Evolutionary conservation across 2,113 vertebrate species (phyloP).

Genomic region (Rhea pennata): DNA sequence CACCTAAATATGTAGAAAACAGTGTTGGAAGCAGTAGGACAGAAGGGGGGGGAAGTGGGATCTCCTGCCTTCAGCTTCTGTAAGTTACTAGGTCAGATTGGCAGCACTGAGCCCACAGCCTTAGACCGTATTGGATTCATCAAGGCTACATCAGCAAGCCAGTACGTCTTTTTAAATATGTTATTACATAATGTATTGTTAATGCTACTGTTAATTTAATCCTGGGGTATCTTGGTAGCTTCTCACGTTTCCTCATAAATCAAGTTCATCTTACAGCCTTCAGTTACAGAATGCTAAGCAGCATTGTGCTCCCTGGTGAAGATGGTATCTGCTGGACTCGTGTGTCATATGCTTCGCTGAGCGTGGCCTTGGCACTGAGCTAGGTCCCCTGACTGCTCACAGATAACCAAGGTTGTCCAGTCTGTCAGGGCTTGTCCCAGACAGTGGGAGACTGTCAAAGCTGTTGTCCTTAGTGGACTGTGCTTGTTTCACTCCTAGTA

Average conservation of each 20-base stretch:
- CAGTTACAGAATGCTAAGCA: neutral
- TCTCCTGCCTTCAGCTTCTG: neutral
- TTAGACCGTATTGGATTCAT: neutral
- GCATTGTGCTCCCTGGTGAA: neutral
- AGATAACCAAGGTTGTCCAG: neutral
- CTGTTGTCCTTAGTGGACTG: neutral
- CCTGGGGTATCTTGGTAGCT: neutral
- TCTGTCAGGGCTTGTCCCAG: neutral
- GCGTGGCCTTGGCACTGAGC: neutral
- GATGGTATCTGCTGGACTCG: neutral
- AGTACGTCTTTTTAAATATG: neutral
- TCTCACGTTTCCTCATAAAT: neutral
- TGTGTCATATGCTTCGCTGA: accelerated
- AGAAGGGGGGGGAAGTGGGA: neutral
- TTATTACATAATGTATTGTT: accelerated
- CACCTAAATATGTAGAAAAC: neutral
- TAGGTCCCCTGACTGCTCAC: neutral
- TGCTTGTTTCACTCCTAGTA: neutral
- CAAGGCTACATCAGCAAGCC: neutral
- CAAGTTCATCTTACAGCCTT: neutral
- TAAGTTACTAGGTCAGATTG: neutral
- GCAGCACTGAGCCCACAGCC: neutral
- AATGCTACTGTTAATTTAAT: neutral
- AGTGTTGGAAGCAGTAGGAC: neutral
- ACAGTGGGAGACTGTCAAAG: neutral